These are phyloP conservation scores for Myiopsitta monachus DNA, from an alignment of 2,113 vertebrate species.

Conservation along the genomic window DNA sequence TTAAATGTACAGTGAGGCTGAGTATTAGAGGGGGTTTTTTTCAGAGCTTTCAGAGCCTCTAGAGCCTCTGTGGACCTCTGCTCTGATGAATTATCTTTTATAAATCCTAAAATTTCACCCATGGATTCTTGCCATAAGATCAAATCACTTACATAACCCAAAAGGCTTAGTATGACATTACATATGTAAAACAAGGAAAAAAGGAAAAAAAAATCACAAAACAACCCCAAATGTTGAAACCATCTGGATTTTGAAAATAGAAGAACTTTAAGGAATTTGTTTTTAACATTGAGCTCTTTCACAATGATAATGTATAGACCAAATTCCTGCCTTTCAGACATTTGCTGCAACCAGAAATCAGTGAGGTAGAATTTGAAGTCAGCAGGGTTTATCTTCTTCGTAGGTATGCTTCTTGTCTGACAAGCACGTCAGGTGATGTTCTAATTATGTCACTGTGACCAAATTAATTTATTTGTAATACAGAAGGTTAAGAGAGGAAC, in stretches of 20 bases:
- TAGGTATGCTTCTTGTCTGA: not conserved
- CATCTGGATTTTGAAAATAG: not conserved
- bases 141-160: not conserved
- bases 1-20: not conserved
- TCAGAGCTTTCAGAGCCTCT: not conserved
- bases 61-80: not conserved
- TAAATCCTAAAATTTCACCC: not conserved
- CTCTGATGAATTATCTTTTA: not conserved
- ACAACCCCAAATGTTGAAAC: not conserved
- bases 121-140: not conserved
- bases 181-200: not conserved
- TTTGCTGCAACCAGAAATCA: not conserved
- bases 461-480: not conserved
- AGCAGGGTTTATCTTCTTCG: not conserved
- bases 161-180: not conserved
- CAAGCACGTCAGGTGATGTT: not conserved
- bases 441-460: not conserved
- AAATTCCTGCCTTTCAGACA: not conserved
- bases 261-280: not conserved
- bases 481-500: not conserved
- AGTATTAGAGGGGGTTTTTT: not conserved
- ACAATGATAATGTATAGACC: not conserved
- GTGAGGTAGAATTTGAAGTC: not conserved
- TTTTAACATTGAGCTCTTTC: not conserved
- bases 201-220: not conserved